phyloP scores from a whole-genome alignment of 2,797 vertebrate genomes.

The Chanos chanos region DNA sequence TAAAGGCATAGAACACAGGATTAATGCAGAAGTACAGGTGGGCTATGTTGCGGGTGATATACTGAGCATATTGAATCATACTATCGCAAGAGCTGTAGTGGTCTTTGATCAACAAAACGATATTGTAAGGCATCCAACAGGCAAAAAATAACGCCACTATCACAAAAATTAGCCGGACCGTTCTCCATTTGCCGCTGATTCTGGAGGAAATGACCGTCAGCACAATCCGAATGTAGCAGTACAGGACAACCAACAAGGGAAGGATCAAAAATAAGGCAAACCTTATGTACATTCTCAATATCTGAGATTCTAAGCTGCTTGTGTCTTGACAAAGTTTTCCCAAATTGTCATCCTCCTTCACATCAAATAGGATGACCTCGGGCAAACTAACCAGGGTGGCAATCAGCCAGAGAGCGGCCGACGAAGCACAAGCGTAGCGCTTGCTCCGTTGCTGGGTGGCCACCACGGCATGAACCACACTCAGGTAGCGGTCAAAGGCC shows the following conservation, averaged over 20 bases:
- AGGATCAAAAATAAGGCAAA: slow-evolving; percentile 69
- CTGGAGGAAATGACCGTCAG: slow-evolving; percentile 60
- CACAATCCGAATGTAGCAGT: slow-evolving; percentile 69
- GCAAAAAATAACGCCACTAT: slow-evolving; percentile 72
- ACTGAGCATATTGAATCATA: slow-evolving; percentile 23
- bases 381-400: slow-evolving; percentile 62
- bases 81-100: accelerated
- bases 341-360: neutral
- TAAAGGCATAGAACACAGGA: slow-evolving; percentile 75
- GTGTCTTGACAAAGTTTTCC: slow-evolving; percentile 35
- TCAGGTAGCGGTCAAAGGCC: slow-evolving; percentile 74
- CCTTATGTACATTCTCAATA: slow-evolving; percentile 59
- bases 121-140: slow-evolving; percentile 74
- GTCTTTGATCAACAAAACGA: slow-evolving; percentile 48
- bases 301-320: neutral
- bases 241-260: slow-evolving; percentile 64
- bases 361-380: slow-evolving; percentile 51
- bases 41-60: slow-evolving; percentile 62
- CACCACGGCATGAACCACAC: slow-evolving; percentile 67
- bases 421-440: slow-evolving; percentile 57
- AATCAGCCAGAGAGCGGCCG: slow-evolving; percentile 60
- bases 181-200: slow-evolving; percentile 64
- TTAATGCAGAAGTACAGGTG: slow-evolving; percentile 74
- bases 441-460: slow-evolving; percentile 48
- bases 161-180: slow-evolving; percentile 68